Conservation (phyloP, 2,113 vertebrate genomes). For the Arvicanthis niloticus region DNA sequence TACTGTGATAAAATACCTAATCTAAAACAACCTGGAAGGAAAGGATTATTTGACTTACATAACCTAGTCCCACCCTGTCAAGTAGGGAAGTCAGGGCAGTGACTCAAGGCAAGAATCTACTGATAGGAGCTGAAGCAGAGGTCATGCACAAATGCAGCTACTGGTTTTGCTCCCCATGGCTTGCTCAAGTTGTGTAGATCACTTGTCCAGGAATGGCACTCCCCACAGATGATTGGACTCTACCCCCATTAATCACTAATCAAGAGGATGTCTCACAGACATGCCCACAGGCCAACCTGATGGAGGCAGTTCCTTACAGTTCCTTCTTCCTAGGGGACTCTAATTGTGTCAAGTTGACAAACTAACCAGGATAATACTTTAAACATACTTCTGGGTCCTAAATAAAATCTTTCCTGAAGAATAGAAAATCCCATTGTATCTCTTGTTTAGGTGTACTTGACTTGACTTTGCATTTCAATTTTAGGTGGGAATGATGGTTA, state of each 20-base stretch:
- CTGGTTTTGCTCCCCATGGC: not conserved
- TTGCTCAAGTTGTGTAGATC: not conserved
- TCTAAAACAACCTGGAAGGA: not conserved
- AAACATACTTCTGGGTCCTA: not conserved
- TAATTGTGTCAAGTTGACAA: not conserved
- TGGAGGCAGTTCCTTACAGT: not conserved
- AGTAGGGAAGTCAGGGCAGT: not conserved
- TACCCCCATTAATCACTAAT: not conserved
- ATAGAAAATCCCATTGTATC: not conserved
- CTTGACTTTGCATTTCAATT: constrained; percentile 19
- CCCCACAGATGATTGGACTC: not conserved
- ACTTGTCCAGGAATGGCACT: not conserved
- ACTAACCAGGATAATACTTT: not conserved
- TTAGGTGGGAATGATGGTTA: constrained; percentile 99
- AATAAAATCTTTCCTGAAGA: not conserved
- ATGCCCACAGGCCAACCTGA: not conserved
- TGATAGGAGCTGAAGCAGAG: not conserved
- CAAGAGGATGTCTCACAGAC: not conserved
- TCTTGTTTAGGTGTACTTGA: not conserved
- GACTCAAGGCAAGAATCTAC: not conserved
- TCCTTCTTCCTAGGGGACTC: not conserved
- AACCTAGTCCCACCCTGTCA: not conserved
- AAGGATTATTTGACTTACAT: not conserved
- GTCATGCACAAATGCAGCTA: not conserved
- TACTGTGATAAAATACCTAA: not conserved